Conservation (phyloP, 1,140 invertebrate species). For the Micrasema minimum region DNA sequence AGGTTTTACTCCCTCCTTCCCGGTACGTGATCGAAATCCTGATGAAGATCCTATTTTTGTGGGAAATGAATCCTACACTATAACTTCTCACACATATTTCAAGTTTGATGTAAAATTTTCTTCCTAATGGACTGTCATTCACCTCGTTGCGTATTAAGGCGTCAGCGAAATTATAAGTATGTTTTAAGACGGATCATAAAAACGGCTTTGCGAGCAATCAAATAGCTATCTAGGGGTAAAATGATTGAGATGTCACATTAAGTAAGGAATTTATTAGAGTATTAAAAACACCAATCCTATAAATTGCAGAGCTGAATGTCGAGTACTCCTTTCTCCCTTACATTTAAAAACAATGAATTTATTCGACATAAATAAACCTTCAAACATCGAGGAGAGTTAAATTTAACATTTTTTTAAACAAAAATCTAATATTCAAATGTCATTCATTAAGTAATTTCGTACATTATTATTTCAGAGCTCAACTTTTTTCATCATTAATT, state of each 20-base stretch:
- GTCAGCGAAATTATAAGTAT: slow-evolving; percentile 32
- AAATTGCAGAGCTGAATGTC: slow-evolving; percentile 15
- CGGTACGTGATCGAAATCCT: slow-evolving; percentile 47
- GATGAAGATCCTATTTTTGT: slow-evolving; percentile 45
- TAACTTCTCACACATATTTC: slow-evolving; percentile 18
- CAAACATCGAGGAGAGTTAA: too few species aligned
- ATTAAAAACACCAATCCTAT: slow-evolving; percentile 29
- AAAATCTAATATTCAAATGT: too few species aligned
- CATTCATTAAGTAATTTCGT: too few species aligned
- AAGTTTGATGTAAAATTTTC: slow-evolving; percentile 29
- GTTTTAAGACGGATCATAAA: slow-evolving; percentile 34
- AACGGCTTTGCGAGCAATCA: slow-evolving; percentile 32
- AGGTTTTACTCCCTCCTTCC: slow-evolving; percentile 17
- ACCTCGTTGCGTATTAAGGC: slow-evolving; percentile 10
- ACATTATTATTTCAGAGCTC: too few species aligned
- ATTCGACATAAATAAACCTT: too few species aligned
- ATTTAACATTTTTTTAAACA: too few species aligned
- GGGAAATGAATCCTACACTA: slow-evolving; percentile 15
- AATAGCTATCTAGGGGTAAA: slow-evolving; percentile 11
- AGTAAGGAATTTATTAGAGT: slow-evolving; percentile 17
- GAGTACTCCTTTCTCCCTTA: slow-evolving; percentile 2
- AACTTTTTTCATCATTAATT: too few species aligned
- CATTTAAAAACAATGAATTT: too few species aligned
- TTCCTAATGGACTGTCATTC: slow-evolving; percentile 39
- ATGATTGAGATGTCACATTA: slow-evolving; percentile 29